Percentiles rank a stretch among this genome's conserved stretches.
Conservation (phyloP, 2,113 vertebrate species). For the Chaetops frenatus region DNA sequence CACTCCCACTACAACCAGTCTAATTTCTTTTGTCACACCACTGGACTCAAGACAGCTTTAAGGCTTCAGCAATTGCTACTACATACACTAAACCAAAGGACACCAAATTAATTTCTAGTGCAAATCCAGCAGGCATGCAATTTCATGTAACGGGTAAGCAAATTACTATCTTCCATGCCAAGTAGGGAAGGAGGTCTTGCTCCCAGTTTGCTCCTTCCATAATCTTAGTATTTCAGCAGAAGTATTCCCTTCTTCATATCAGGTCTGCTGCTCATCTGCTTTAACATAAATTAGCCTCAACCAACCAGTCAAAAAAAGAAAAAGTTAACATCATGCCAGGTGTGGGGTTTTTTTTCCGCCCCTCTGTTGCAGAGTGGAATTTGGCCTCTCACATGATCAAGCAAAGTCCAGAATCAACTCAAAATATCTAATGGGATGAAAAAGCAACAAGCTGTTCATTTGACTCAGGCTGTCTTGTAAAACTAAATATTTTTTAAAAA, state of each 20-base stretch:
- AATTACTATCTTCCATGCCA: neutral
- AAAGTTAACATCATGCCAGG: neutral
- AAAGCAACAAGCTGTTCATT: constrained; percentile 20
- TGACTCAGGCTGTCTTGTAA: neutral
- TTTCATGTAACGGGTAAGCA: neutral
- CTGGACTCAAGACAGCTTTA: neutral
- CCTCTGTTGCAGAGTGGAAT: neutral
- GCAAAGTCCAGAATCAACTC: neutral
- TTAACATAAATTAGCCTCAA: neutral
- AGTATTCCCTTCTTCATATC: neutral
- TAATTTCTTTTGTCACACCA: neutral
- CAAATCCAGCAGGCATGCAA: neutral
- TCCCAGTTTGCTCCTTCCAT: neutral
- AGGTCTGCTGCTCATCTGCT: neutral
- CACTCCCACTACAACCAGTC: neutral
- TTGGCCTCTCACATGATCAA: constrained; percentile 3
- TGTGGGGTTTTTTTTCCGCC: rapidly evolving
- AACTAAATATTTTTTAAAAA: neutral
- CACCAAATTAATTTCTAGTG: neutral
- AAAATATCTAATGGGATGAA: neutral
- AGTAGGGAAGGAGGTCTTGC: neutral
- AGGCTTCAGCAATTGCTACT: neutral
- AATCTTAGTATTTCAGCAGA: neutral
- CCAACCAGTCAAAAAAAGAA: neutral
- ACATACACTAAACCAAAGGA: neutral